These are phyloP conservation scores for Aptenodytes patagonicus DNA, from an alignment of 2,113 vertebrate genomes.

Conservation along the genomic window DNA sequence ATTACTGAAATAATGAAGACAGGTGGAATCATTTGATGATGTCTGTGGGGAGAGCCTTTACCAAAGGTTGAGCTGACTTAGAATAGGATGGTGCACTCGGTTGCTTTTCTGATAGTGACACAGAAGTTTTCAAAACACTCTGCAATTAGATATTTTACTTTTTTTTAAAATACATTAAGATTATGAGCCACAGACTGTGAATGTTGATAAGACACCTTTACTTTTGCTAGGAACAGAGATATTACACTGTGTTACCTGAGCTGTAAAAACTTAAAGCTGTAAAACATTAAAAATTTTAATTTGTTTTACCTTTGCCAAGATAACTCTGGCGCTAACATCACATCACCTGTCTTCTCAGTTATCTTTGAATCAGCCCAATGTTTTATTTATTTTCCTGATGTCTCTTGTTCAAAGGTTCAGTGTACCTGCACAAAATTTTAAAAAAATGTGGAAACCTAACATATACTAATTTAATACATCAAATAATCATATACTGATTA, in stretches of 20 bases:
- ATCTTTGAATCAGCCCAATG: background rate
- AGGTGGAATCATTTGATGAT: slow-evolving; percentile 17
- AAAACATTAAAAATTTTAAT: background rate
- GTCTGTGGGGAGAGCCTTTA: background rate
- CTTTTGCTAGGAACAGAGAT: background rate
- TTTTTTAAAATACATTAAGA: background rate
- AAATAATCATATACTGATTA: background rate
- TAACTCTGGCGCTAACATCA: background rate
- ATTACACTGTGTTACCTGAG: background rate
- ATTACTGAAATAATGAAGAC: slow-evolving; percentile 38
- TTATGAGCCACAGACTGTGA: background rate
- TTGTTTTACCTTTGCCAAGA: background rate
- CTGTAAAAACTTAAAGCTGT: background rate
- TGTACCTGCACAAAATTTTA: background rate
- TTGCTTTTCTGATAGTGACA: background rate
- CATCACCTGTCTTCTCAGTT: background rate
- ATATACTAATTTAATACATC: background rate
- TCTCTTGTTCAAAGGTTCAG: background rate
- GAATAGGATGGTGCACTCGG: background rate
- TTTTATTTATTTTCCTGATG: background rate
- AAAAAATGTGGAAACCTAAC: background rate
- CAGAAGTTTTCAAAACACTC: background rate
- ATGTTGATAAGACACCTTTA: background rate
- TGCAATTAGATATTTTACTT: background rate
- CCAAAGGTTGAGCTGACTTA: background rate